Evolutionary conservation across 35 echinoderm and acorn worm genomes (phyloP).

Genomic region (Acanthaster planci): DNA sequence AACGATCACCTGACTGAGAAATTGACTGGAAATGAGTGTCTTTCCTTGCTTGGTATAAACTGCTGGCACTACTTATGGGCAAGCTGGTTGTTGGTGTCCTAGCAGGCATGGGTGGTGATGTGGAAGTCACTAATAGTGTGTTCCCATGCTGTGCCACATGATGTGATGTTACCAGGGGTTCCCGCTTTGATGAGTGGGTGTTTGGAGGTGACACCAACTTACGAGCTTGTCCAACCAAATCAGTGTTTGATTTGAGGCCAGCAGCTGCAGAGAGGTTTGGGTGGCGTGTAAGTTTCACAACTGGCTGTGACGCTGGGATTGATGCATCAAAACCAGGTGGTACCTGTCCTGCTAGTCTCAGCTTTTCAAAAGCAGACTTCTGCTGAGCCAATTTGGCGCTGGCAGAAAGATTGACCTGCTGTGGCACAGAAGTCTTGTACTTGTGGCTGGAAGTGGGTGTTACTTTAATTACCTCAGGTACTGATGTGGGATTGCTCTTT

Average conservation of each 20-base stretch:
- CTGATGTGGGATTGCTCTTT: background rate
- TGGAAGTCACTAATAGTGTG: background rate
- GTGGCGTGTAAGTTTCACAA: constrained; percentile 14
- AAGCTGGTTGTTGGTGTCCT: background rate
- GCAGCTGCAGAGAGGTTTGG: background rate
- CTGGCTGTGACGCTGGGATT: background rate
- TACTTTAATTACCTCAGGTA: background rate
- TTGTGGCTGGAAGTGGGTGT: background rate
- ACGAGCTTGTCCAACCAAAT: background rate
- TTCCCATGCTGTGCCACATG: background rate
- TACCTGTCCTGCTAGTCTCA: constrained; percentile 8
- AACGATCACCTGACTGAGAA: constrained; percentile 1
- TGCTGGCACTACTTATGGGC: background rate
- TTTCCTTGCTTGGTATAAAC: background rate
- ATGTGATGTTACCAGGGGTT: constrained; percentile 8
- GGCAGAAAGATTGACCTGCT: background rate
- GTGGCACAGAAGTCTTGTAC: background rate
- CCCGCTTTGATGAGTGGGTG: constrained; percentile 20
- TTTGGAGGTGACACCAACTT: constrained; percentile 15
- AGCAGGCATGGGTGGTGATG: background rate
- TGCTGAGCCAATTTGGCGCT: background rate
- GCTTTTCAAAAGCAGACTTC: constrained; percentile 15
- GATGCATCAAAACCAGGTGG: background rate
- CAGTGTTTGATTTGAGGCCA: background rate
- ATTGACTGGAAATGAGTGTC: background rate